phyloP scores from a whole-genome alignment of 2,797 vertebrate genomes.

The Nothura maculosa region DNA sequence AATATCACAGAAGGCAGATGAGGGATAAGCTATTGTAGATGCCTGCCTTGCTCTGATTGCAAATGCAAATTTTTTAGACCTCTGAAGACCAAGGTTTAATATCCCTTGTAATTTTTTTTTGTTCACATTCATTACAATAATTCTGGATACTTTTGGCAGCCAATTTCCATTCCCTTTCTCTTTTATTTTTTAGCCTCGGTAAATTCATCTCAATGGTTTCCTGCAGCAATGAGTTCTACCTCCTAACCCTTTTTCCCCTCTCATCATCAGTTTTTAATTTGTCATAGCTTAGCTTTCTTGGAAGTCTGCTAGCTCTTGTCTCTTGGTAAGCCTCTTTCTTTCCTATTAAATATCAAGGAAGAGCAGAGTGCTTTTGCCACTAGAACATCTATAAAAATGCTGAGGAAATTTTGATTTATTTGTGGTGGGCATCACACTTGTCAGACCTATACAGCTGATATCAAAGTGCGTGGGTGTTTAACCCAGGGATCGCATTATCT shows the following conservation, averaged over 20 bases:
- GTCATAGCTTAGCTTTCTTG: constrained; percentile 45
- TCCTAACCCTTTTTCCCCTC: not conserved
- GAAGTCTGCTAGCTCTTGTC: constrained; percentile 13
- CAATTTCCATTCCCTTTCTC: not conserved
- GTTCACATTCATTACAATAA: not conserved
- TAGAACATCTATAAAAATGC: not conserved
- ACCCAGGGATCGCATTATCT: not conserved
- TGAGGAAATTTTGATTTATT: not conserved
- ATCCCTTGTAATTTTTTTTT: not conserved
- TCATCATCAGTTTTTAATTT: constrained; percentile 52
- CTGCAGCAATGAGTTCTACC: not conserved
- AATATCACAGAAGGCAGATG: not conserved
- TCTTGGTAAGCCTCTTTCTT: not conserved
- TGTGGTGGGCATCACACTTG: not conserved
- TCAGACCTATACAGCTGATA: not conserved
- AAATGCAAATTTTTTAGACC: not conserved
- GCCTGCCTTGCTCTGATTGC: not conserved
- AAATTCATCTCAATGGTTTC: not conserved
- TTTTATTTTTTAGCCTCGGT: not conserved
- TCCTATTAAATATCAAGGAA: not conserved
- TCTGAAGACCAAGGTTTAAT: constrained; percentile 7
- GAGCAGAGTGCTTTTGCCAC: not conserved
- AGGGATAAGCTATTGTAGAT: not conserved
- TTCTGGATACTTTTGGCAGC: not conserved
- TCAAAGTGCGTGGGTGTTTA: not conserved